Base-by-base conservation (phyloP, 2,797 vertebrate species). In the Halcyon chelicuti region DNA sequence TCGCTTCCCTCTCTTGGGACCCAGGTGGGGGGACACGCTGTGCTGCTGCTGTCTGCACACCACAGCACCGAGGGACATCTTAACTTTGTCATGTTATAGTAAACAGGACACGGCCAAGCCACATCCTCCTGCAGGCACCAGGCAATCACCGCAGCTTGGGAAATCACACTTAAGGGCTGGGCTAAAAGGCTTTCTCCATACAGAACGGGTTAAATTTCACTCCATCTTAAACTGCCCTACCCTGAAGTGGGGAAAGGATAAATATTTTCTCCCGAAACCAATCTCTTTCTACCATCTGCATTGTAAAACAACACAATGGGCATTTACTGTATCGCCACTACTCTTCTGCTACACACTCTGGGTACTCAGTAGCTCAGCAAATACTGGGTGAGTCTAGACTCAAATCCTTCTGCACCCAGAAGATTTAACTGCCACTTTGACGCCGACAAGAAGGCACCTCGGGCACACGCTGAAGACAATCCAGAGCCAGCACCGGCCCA, bases 41-140 rank as follows among this genome's bases (percentile, higher is more conserved):
- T 16, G 86, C 86, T 63, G 86, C 84, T 65, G 72, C 82, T 49
- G 39, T 22, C 75, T 21, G 7, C 5, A 12, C 39, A 54, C 57
- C 72, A 12, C 73, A 66, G 74, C 76, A 55, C 83, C 8, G 5
- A 21, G 63, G 68, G 58, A 79, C 81, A 81, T 31, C 77, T 31
- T 49, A 55, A 37, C 57, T 63, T 60, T 42, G 44, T 14, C 80
- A 51, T 2, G 0, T 49, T 60, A 57, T 4, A 5, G 60, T 76
- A 97, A 96, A 96, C 94, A 96, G 96, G 96, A 95, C 55, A 75
- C 16, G 6, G 83, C 55, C 82, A 57, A 60, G 90, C 47, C 74
- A 84, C 73, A 93, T 91, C 94, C 82, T 86, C 46, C 90, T 81
- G 73, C 62, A 72, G 73, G 37, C 88, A 93, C 44, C 83, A 52